A percentile compares a stretch with the other conserved stretches of the same genome.
These are phyloP conservation scores for Drosophila aldrichi DNA, from an alignment of 2,888 invertebrate genomes.

Conservation along the genomic window DNA sequence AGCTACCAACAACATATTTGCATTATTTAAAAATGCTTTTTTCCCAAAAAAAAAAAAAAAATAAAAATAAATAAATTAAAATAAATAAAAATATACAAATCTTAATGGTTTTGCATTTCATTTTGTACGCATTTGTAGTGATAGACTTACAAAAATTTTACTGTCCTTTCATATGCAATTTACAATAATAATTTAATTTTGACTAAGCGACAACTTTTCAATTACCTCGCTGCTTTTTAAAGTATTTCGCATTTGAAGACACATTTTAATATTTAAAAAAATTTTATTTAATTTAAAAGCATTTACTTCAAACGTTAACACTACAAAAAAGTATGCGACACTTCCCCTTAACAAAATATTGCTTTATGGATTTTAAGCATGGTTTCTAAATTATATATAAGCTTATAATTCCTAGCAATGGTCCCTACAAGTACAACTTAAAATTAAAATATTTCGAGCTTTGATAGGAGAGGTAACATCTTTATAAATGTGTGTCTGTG, in stretches of 20 bases:
- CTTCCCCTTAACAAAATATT: conserved; percentile 25
- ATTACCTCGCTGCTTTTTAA: conserved; percentile 24
- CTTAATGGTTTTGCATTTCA: conserved; percentile 51
- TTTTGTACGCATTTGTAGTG: conserved; percentile 68
- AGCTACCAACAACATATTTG: conserved; percentile 16
- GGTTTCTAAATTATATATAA: conserved; percentile 35
- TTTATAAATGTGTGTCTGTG: conserved; percentile 23
- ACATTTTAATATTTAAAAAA: conserved; percentile 11
- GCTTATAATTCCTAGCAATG: conserved; percentile 14
- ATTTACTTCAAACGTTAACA: conserved; percentile 31
- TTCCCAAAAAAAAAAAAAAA: conserved; percentile 33
- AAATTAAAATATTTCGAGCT: conserved; percentile 14
- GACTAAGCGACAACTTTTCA: conserved; percentile 33
- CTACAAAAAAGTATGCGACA: conserved; percentile 41
- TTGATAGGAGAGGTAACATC: conserved; percentile 25
- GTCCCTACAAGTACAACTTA: conserved; percentile 14
- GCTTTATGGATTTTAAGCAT: conserved; percentile 60
- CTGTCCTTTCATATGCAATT: conserved; percentile 46
- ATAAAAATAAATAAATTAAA: no score
- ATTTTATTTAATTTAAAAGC: conserved; percentile 13
- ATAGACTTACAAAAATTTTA: conserved; percentile 52
- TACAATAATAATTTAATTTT: conserved; percentile 52
- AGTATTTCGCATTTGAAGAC: conserved; percentile 31
- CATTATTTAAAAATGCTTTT: conserved; percentile 28
- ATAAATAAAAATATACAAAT: no score